Evolutionary conservation across 35 echinoderm and acorn worm species (phyloP).

Genomic region (Stichopus chloronotus): DNA sequence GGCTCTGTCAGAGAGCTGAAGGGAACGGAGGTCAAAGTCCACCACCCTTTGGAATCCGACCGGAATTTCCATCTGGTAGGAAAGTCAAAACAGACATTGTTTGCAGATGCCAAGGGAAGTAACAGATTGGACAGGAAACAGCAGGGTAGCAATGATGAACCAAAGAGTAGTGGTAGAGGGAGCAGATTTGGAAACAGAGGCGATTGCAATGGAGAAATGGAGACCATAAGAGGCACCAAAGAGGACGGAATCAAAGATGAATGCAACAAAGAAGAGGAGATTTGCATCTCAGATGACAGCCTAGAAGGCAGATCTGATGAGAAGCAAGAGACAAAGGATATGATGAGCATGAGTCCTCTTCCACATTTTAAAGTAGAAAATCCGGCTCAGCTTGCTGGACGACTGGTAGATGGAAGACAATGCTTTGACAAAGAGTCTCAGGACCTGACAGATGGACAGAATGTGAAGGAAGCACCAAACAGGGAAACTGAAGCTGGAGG

Average conservation of each 20-base stretch:
- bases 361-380: neutral
- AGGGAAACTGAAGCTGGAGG: neutral
- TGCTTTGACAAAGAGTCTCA: neutral
- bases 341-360: neutral
- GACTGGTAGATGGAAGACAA: neutral
- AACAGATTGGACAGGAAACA: no score
- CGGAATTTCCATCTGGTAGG: neutral
- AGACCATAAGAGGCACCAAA: neutral
- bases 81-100: neutral
- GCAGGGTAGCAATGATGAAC: neutral
- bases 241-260: neutral
- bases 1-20: neutral
- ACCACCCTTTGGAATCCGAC: neutral
- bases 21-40: constrained; percentile 33
- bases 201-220: neutral
- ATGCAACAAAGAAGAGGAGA: constrained; percentile 24
- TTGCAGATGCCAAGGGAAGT: neutral
- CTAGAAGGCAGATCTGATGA: neutral
- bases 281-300: neutral
- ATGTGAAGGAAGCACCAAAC: neutral
- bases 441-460: no score
- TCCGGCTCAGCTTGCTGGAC: neutral
- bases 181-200: neutral
- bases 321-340: neutral
- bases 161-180: neutral